Evolutionary conservation across 1,140 invertebrate genomes (phyloP).

Genomic region (Drosophila virilis): DNA sequence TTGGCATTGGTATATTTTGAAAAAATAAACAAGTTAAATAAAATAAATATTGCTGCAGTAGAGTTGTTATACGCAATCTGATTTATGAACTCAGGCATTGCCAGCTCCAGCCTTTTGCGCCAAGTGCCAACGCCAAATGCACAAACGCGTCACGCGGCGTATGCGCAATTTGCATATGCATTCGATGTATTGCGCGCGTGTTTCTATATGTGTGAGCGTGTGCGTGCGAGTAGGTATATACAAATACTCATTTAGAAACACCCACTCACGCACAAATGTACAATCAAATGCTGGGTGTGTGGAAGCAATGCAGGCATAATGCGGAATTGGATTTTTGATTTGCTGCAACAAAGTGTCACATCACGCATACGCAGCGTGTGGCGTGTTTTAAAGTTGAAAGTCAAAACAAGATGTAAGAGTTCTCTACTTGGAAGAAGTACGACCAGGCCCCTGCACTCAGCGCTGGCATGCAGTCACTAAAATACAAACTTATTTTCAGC

Average conservation of each 20-base stretch:
- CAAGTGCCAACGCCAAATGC: conserved; percentile 35
- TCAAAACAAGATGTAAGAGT: no score
- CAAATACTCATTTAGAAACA: conserved; percentile 19
- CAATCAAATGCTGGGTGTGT: background rate
- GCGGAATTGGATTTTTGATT: conserved; percentile 47
- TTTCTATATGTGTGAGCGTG: background rate
- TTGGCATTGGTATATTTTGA: background rate
- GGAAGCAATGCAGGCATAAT: conserved; percentile 18
- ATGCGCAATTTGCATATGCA: conserved; percentile 46
- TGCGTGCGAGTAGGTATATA: background rate
- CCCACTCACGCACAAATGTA: conserved; percentile 1
- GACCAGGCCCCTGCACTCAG: no score
- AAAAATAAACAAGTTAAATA: background rate
- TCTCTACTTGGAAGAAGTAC: no score
- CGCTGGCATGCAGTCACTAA: no score
- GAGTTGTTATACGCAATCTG: conserved; percentile 25
- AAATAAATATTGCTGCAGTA: conserved; percentile 32
- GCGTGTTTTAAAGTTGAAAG: conserved; percentile 18
- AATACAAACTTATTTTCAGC: no score
- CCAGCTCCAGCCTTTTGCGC: conserved; percentile 5
- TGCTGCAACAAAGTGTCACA: conserved; percentile 9
- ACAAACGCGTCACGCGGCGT: conserved; percentile 30
- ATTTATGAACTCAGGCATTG: conserved; percentile 57
- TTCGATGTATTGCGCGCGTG: background rate
- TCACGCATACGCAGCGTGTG: conserved; percentile 43